Base-by-base conservation (phyloP, 1,140 invertebrate species). In the Pogonomyrmex californicus region DNA sequence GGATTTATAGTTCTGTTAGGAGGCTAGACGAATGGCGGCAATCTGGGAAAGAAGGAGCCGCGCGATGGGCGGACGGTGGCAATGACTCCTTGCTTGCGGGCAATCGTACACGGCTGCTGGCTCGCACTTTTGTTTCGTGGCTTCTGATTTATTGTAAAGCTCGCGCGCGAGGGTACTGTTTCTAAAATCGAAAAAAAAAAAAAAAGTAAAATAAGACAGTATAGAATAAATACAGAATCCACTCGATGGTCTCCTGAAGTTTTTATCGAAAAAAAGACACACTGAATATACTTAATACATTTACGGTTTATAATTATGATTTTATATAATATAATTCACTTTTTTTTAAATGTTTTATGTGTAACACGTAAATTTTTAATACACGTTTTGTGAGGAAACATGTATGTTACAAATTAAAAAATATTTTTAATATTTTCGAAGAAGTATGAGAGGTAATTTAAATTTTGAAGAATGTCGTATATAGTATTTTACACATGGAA, bases 41-140 rank as follows among this genome's bases (percentile, higher is more conserved):
- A 89, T 89, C 88, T 88, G 88, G 73, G 62, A 89, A 89, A 87
- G 87, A 88, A 89, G 79, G 79, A 89, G 44, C 73, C 38, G 49
- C 38, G 49, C 54, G 54, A 65, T 56, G 87, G 86, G 77, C 86
- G 66, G 62, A 36, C 38, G 65, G 70, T 65, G 44, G 70, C 81
- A 87, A 87, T 82, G 87, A 88, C 86, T 78, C 38, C 23, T 78
- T 78, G 71, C 82, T 85, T 54, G 60, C 73, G 82, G 23, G 79
- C 68, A 83, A 83, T 83, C 79, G 68, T 75, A 70, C n/a, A 41
- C 49, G 63, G 51, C 49, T 47, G 56, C 56, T 49, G 75, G 75
- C 49, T 81, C 49, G 49, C 65, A 75, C 79, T 83, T 83, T 75
- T 83, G 54, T 83, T 82, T 83, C 68, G 79, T 73, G 54, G 44